A percentile compares a stretch with the other conserved stretches of the same genome.
These are phyloP conservation scores for Nymphalis c-album DNA, from an alignment of 2,888 invertebrate species.

Conservation along the genomic window DNA sequence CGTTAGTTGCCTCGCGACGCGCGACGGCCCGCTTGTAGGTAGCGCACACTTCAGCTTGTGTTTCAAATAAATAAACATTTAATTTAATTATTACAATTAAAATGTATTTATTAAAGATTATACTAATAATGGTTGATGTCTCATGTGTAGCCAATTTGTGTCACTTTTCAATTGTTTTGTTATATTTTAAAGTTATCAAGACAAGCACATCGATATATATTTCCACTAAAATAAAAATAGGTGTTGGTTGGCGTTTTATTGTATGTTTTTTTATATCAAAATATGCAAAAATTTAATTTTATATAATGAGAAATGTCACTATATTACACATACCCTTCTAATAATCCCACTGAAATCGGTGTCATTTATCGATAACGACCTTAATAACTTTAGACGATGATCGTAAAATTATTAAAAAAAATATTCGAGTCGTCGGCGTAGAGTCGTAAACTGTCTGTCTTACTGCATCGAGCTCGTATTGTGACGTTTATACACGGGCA, in stretches of 20 bases:
- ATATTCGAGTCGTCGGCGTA: slow-evolving; percentile 34
- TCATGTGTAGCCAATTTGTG: background rate
- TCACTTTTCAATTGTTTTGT: background rate
- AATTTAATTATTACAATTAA: no score
- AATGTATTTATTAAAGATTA: no score
- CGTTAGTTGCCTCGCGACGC: slow-evolving; percentile 35
- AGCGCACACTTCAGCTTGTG: slow-evolving; percentile 42
- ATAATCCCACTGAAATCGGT: slow-evolving; percentile 17
- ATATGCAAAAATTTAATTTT: background rate
- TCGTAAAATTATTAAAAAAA: slow-evolving; percentile 44
- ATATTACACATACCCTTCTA: slow-evolving; percentile 15
- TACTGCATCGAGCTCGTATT: slow-evolving; percentile 64
- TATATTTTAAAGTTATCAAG: background rate
- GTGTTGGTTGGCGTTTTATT: no score
- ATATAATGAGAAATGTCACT: slow-evolving; percentile 15
- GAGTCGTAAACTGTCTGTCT: slow-evolving; percentile 66
- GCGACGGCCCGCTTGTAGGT: slow-evolving; percentile 26
- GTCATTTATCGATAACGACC: slow-evolving; percentile 18
- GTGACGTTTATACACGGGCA: slow-evolving; percentile 74
- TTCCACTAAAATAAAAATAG: background rate
- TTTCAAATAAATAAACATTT: background rate
- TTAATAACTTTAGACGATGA: slow-evolving; percentile 23
- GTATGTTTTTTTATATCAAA: background rate
- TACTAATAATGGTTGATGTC: no score
- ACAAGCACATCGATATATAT: background rate